Base-by-base conservation (phyloP, 2,888 invertebrate species). In the Chrysodeixis includens region DNA sequence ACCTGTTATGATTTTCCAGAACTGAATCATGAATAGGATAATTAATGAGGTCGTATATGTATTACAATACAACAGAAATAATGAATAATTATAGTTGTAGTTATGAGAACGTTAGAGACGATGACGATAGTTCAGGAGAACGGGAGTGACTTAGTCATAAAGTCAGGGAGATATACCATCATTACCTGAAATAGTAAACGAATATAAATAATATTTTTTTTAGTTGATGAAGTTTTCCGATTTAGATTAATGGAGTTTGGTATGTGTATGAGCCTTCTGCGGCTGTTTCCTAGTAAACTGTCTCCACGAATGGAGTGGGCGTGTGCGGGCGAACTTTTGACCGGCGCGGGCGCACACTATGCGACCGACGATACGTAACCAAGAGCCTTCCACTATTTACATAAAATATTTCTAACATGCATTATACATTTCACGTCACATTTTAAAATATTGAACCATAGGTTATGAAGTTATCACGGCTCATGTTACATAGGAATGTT, bases 261-360 rank as follows among this genome's bases (percentile, higher is more conserved):
- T 1, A n/a, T 9, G 16, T 26, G 10, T 26, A 3, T 7, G 6
- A 8, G 67, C 75, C 58, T 60, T 74, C 60, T 3, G 5, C 2
- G 18, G 0, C 12, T 51, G 54, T 9, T n/a, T 30, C 32, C 10
- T 32, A 22, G 60, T 57, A 56, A 54, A 51, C 18, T 30, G 14
- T 6, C 40, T 74, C 64, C 67, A 76, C 69, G 69, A 71, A 30
- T 65, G n/a, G 71, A 71, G 84, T 81, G 74, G 81, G 84, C 58
- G 74, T 76, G 78, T 74, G 69, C 63, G 64, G 71, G 61, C 74
- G 80, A 86, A 82, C 83, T 84, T 82, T 88, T 87, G 86, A 87
- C 86, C 85, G 83, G 71, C 77, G 78, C 81, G 76, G 77, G 81
- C 77, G 75, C 74, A 71, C 67, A 5, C 40, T 80, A 81, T 81